phyloP scores from a whole-genome alignment of 2,797 vertebrate genomes.

The Onychomys torridus region DNA sequence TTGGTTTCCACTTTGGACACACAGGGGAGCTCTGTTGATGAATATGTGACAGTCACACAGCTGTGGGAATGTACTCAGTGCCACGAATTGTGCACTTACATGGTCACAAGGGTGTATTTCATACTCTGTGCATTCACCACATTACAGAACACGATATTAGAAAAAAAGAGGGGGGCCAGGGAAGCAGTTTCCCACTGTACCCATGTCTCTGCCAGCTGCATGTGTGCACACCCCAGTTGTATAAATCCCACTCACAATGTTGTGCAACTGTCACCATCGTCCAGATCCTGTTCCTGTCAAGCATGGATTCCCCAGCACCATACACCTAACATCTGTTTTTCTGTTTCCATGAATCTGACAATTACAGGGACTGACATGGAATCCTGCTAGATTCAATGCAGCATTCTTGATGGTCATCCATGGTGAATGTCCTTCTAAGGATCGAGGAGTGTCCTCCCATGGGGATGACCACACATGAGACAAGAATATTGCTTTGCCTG shows the following conservation, averaged over 20 bases:
- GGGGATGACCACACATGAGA: not conserved
- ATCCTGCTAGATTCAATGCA: not conserved
- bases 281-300: fast-evolving
- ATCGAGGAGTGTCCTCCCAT: fast-evolving
- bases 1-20: not conserved
- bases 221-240: too few relatives aligned
- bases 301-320: not conserved
- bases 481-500: not conserved
- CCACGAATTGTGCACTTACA: not conserved
- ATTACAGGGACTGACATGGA: fast-evolving
- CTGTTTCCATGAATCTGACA: not conserved
- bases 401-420: not conserved
- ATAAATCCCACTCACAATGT: not conserved
- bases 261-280: not conserved
- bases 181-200: too few relatives aligned
- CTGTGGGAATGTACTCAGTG: too few relatives aligned
- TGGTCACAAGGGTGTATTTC: too few relatives aligned
- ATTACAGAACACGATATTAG: too few relatives aligned
- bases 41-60: not conserved
- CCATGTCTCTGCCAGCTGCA: too few relatives aligned
- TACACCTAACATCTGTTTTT: fast-evolving
- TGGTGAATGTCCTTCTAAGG: not conserved
- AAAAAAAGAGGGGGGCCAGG: too few relatives aligned
- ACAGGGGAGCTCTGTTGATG: not conserved
- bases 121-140: not conserved